A percentile compares a stretch with the other conserved stretches of the same genome.
phyloP scores from a whole-genome alignment of 2,888 invertebrate species.

The Caenorhabditis drosophilae region DNA sequence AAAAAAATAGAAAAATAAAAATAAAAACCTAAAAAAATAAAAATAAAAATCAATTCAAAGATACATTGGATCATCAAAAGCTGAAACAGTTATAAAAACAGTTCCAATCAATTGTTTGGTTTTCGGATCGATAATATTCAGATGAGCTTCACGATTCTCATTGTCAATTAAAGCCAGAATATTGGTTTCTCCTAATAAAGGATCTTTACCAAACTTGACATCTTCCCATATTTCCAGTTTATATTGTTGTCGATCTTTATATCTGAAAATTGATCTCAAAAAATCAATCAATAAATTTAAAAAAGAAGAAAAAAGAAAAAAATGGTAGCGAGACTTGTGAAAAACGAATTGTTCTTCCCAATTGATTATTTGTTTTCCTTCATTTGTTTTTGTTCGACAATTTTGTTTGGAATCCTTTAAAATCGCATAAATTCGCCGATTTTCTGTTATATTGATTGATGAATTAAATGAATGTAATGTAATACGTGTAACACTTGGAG shows the following conservation, averaged over 20 bases:
- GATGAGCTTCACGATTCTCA: slow-evolving; percentile 22
- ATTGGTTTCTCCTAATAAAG: slow-evolving; percentile 16
- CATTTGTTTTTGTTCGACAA: slow-evolving; percentile 32
- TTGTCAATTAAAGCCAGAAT: slow-evolving; percentile 36
- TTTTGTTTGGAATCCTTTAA: slow-evolving; percentile 20
- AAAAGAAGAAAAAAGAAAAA: no score
- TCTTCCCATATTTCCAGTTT: slow-evolving; percentile 44
- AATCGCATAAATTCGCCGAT: slow-evolving; percentile 11
- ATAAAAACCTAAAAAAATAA: background rate
- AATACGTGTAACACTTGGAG: slow-evolving; percentile 39
- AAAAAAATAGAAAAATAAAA: background rate
- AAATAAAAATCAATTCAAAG: slow-evolving; percentile 10
- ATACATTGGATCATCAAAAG: slow-evolving; percentile 52
- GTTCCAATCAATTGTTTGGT: slow-evolving; percentile 4
- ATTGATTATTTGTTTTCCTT: slow-evolving; percentile 9
- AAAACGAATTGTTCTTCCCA: slow-evolving; percentile 48
- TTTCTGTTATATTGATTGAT: background rate
- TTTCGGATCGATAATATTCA: slow-evolving; percentile 2
- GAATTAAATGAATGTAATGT: slow-evolving; percentile 29
- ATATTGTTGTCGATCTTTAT: slow-evolving; percentile 35
- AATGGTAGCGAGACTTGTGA: no score
- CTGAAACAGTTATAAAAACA: slow-evolving; percentile 26
- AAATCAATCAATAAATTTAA: no score
- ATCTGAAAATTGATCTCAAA: no score
- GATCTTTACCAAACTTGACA: slow-evolving; percentile 32